Percentiles rank a stretch among this genome's conserved stretches.
These are phyloP conservation scores for Andrena dorsata DNA, from an alignment of 2,888 invertebrate genomes.

Conservation along the genomic window DNA sequence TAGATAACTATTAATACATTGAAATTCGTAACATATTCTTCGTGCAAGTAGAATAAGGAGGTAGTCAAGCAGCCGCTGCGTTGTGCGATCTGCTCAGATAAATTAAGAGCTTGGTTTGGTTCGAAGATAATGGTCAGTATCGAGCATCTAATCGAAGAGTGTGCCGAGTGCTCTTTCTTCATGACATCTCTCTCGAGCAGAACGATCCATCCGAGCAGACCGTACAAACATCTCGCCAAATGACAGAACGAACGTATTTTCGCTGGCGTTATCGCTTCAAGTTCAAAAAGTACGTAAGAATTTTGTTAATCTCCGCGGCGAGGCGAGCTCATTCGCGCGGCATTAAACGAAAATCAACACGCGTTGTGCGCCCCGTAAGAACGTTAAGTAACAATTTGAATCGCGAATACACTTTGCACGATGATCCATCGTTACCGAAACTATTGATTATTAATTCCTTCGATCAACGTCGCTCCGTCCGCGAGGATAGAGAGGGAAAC, in stretches of 20 bases:
- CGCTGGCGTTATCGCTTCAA: constrained; percentile 54
- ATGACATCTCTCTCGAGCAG: constrained; percentile 52
- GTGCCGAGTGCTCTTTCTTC: constrained; percentile 55
- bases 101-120: constrained; percentile 60
- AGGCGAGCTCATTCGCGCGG: neutral
- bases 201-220: constrained; percentile 38
- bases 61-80: constrained; percentile 45
- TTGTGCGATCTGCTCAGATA: constrained; percentile 58
- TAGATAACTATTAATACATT: constrained; percentile 56
- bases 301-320: constrained; percentile 28
- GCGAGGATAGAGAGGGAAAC: neutral
- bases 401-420: neutral
- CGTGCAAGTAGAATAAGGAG: constrained; percentile 50
- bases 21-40: constrained; percentile 41
- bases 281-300: constrained; percentile 57
- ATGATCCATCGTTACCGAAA: neutral
- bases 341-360: constrained; percentile 11
- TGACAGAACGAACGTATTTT: constrained; percentile 58
- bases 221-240: constrained; percentile 45
- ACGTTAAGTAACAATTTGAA: constrained; percentile 7
- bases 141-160: constrained; percentile 62
- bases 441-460: constrained; percentile 20
- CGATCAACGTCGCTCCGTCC: neutral
- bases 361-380: neutral
- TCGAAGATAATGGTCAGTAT: constrained; percentile 61